A percentile compares a stretch with the other conserved stretches of the same genome.
phyloP scores from a whole-genome alignment of 2,888 invertebrate genomes.

The Hedya salicella region DNA sequence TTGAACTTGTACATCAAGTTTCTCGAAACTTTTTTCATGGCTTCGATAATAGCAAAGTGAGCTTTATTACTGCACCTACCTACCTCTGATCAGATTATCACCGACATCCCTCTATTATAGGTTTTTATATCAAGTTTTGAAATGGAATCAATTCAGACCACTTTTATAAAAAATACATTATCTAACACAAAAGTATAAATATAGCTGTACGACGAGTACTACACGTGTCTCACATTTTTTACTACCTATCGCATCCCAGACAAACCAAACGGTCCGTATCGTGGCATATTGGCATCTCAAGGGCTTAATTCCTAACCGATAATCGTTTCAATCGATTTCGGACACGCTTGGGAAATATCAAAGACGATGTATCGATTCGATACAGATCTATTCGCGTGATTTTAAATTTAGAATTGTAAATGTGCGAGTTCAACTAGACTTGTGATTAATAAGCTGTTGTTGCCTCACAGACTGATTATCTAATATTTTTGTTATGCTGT shows the following conservation, averaged over 20 bases:
- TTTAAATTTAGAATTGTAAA: slow-evolving; percentile 19
- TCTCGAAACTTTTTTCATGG: too few relatives aligned
- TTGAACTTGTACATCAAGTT: too few relatives aligned
- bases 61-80: too few relatives aligned
- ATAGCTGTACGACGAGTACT: background rate
- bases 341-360: slow-evolving; percentile 28
- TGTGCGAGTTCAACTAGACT: background rate
- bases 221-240: slow-evolving; percentile 24
- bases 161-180: too few relatives aligned
- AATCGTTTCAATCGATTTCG: slow-evolving; percentile 39
- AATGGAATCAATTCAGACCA: too few relatives aligned
- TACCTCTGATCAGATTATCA: too few relatives aligned
- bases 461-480: background rate
- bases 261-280: slow-evolving; percentile 19
- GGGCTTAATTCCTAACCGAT: slow-evolving; percentile 24
- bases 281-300: slow-evolving; percentile 34
- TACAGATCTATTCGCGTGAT: background rate
- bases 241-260: slow-evolving; percentile 9
- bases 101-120: too few relatives aligned
- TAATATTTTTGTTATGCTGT: background rate
- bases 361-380: slow-evolving; percentile 17
- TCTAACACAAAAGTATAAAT: too few relatives aligned
- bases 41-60: too few relatives aligned
- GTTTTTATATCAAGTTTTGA: too few relatives aligned
- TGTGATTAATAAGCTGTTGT: background rate